phyloP scores from a whole-genome alignment of 2,113 vertebrate genomes.

The Charadrius vociferus region DNA sequence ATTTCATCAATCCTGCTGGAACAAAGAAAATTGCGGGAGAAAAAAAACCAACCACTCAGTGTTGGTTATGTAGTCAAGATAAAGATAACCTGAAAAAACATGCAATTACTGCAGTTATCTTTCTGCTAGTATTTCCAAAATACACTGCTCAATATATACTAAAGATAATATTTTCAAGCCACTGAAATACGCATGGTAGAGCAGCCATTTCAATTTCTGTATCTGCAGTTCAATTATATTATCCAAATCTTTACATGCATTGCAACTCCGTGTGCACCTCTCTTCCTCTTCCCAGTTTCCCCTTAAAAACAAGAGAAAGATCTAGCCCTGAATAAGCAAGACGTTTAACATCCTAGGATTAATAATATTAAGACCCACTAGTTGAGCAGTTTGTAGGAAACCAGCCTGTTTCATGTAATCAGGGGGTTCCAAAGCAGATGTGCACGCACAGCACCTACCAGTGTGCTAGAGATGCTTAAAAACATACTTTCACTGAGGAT shows the following conservation, averaged over 20 bases:
- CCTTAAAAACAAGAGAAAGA: background rate
- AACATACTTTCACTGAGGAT: background rate
- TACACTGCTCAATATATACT: background rate
- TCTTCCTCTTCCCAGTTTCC: background rate
- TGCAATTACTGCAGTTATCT: background rate
- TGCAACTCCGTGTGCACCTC: accelerated
- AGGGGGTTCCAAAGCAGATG: background rate
- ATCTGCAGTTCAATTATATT: background rate
- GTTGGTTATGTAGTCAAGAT: background rate
- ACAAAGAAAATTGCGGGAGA: background rate
- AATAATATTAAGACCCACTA: background rate
- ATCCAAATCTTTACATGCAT: background rate
- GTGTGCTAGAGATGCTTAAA: background rate
- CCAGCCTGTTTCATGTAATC: background rate
- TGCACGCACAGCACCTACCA: background rate
- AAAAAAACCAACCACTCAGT: background rate
- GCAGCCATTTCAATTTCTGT: background rate
- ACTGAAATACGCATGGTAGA: background rate
- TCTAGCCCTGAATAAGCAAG: background rate
- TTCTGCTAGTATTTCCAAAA: background rate
- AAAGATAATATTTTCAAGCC: background rate
- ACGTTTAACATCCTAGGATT: background rate
- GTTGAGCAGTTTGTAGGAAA: background rate
- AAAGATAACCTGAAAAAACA: background rate
- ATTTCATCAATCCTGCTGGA: background rate